Evolutionary conservation across 1,140 invertebrate genomes (phyloP).

Genomic region (Mycetomoellerius zeteki): DNA sequence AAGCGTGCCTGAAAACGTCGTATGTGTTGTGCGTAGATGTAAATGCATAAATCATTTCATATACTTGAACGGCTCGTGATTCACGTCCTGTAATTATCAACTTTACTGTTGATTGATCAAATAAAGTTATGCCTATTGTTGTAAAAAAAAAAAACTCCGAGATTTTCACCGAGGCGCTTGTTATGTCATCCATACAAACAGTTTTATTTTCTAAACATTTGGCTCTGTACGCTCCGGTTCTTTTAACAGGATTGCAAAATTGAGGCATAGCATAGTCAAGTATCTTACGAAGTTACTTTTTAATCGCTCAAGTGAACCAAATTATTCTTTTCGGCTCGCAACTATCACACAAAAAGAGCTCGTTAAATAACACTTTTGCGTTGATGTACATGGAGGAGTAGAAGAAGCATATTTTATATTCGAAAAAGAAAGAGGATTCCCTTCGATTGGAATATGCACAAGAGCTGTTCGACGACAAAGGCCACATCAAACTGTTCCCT

Average conservation of each 20-base stretch:
- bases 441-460: not conserved
- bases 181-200: not conserved
- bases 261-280: not conserved
- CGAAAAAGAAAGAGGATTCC: not conserved
- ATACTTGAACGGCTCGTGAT: conserved; percentile 26
- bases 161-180: not conserved
- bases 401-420: conserved; percentile 12
- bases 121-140: conserved; percentile 39
- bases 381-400: not conserved
- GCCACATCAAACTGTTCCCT: conserved; percentile 24
- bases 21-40: conserved; percentile 8
- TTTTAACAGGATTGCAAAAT: conserved; percentile 25
- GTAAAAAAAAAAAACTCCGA: not conserved
- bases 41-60: conserved; percentile 32
- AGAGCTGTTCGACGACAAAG: conserved; percentile 29
- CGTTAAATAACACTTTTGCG: conserved; percentile 28
- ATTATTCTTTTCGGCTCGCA: conserved; percentile 5
- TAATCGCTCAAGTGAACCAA: not conserved
- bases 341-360: conserved; percentile 36
- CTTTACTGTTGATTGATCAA: conserved; percentile 25
- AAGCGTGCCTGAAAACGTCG: conserved; percentile 21
- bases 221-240: not conserved
- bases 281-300: not conserved
- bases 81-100: conserved; percentile 15
- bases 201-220: conserved; percentile 19